A percentile compares a stretch with the other conserved stretches of the same genome.
Conservation (phyloP, 1,140 invertebrate genomes). For the Papilio xuthus region DNA sequence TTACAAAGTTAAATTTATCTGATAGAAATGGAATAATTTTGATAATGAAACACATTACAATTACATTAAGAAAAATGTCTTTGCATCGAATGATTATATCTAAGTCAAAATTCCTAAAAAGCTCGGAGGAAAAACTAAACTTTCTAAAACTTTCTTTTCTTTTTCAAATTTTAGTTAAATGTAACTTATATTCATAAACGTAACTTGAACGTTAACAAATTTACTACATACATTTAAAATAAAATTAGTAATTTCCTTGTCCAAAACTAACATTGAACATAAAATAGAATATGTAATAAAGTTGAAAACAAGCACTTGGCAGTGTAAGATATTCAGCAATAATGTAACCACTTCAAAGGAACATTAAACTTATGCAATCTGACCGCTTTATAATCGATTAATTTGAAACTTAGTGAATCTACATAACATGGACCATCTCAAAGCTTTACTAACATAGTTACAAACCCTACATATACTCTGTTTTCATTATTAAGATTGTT, state of each 20-base stretch:
- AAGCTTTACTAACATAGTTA: conserved; percentile 31
- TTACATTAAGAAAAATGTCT: background rate
- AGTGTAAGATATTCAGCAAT: conserved; percentile 1
- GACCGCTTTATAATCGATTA: conserved; percentile 67
- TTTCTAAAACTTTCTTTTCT: no score
- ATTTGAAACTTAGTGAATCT: conserved; percentile 64
- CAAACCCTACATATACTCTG: background rate
- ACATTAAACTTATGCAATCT: conserved; percentile 63
- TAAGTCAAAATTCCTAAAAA: no score
- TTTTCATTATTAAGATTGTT: conserved; percentile 18
- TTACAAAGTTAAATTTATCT: background rate
- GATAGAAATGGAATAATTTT: background rate
- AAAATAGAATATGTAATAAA: background rate
- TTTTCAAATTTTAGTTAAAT: no score
- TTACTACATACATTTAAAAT: background rate
- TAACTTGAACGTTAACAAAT: no score
- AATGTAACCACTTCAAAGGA: conserved; percentile 46
- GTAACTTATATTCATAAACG: no score
- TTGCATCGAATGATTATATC: no score
- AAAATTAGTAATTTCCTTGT: background rate
- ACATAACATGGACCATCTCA: conserved; percentile 50
- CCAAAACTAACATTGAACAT: background rate
- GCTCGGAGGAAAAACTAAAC: no score
- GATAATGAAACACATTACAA: background rate
- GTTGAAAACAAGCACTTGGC: conserved; percentile 11